Evolutionary conservation across 2,113 vertebrate species (phyloP).

Genomic region (Calonectris borealis): DNA sequence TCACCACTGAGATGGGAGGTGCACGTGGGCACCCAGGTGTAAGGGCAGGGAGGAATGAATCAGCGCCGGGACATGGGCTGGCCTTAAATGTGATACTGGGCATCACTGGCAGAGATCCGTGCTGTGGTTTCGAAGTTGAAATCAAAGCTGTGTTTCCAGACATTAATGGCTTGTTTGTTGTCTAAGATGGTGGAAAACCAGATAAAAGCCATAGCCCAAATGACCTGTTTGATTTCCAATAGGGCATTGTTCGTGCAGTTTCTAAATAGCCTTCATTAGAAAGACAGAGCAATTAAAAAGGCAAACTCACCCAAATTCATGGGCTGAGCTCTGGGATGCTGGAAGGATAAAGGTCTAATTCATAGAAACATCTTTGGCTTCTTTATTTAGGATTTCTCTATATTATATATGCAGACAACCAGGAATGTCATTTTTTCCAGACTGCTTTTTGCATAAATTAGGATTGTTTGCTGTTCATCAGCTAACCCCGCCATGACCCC

Average conservation of each 20-base stretch:
- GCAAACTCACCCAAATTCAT: constrained; percentile 33
- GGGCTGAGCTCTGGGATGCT: constrained; percentile 26
- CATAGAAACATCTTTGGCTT: constrained; percentile 59
- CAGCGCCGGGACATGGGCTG: accelerated
- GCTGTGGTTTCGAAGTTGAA: background rate
- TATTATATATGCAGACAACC: constrained; percentile 58
- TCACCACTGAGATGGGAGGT: background rate
- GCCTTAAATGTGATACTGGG: background rate
- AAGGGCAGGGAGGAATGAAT: background rate
- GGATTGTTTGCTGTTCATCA: constrained; percentile 58
- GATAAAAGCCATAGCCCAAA: background rate
- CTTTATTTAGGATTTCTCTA: constrained; percentile 62
- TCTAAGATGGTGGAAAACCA: constrained; percentile 42
- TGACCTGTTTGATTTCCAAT: background rate
- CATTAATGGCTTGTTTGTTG: constrained; percentile 59
- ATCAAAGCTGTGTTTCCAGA: background rate
- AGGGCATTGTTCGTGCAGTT: background rate
- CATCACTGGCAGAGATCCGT: background rate
- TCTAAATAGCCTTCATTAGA: constrained; percentile 54
- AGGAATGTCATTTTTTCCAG: constrained; percentile 62
- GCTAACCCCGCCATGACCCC: background rate
- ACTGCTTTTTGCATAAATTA: constrained; percentile 64
- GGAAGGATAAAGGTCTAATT: constrained; percentile 74
- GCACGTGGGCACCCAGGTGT: background rate
- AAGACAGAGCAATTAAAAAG: constrained; percentile 29